Conservation (phyloP, 2,888 invertebrate genomes). For the Drosophila koepferae region DNA sequence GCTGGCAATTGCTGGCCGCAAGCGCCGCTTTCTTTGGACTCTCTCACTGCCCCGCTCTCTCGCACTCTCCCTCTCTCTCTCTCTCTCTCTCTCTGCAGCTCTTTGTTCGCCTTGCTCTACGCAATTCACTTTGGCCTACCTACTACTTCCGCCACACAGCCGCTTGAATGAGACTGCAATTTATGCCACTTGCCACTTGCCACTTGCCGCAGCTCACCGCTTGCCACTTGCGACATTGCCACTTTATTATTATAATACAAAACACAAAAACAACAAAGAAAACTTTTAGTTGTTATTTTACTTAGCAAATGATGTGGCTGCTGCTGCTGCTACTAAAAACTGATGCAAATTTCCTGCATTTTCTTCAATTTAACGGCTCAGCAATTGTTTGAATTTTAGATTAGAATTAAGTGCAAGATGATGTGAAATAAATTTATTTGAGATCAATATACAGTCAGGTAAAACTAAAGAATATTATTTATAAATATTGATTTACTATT, state of each 20-base stretch:
- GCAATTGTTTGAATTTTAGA: slow-evolving; percentile 30
- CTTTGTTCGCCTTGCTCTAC: slow-evolving; percentile 42
- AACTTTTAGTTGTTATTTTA: slow-evolving; percentile 34
- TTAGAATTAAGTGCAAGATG: not conserved
- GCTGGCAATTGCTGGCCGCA: slow-evolving; percentile 30
- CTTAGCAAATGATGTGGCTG: slow-evolving; percentile 23
- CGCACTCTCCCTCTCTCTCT: too few species aligned
- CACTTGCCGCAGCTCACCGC: slow-evolving; percentile 49
- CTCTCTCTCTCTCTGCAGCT: not conserved
- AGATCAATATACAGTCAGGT: not conserved
- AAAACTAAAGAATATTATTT: not conserved
- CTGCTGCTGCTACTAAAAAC: slow-evolving; percentile 23
- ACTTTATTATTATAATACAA: slow-evolving; percentile 79
- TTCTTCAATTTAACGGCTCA: slow-evolving; percentile 26
- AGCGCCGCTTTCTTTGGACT: slow-evolving; percentile 27
- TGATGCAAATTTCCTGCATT: slow-evolving; percentile 39
- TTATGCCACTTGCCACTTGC: slow-evolving; percentile 81
- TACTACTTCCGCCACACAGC: slow-evolving; percentile 70
- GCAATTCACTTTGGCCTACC: slow-evolving; percentile 73
- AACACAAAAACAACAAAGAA: slow-evolving; percentile 28
- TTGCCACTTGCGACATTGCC: slow-evolving; percentile 71
- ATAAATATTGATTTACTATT: too few species aligned
- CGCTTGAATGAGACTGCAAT: slow-evolving; percentile 78
- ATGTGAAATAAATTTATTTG: slow-evolving; percentile 1
- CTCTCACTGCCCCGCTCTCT: not conserved